Base-by-base conservation (phyloP, 2,113 vertebrate species). In the Deroptyus accipitrinus region DNA sequence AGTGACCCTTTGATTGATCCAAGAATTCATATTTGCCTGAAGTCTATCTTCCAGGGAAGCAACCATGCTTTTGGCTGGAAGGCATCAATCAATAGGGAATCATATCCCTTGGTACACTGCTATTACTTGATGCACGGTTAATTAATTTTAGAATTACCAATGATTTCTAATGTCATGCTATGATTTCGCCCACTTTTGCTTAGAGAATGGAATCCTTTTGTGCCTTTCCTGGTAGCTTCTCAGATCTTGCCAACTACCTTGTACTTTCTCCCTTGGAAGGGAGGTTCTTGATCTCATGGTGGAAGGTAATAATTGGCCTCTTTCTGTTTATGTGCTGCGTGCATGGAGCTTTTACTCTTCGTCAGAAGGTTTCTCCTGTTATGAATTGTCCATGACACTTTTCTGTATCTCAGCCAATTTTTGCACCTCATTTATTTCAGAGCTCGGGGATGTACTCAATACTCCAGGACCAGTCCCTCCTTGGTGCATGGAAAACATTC, bases 1-100 rank as follows among this genome's bases (percentile, higher is more conserved):
- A 10, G 72, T 86, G 92, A 95, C 66, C 37, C 55, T 39, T 24
- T 9, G 51, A 25, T 0, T 44, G 72, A 90, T 72, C 75, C 82
- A 91, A 91, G 63, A 77, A 66, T 63, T 81, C 42, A 25, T 49
- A 42, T 48, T 39, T 86, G 46, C 20, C 63, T 72, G 48, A 74
- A 74, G 67, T 80, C 7, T 28, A 46, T 78, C 64, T 92, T 61
- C 72, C 64, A 75, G 55, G 81, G 55, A 52, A 86, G 59, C 76
- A 88, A 90, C 93, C 79, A 75, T 3, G 9, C 24, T 90, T 95
- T 86, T 86, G 90, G 90, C 95, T 94, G 85, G 44, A 83, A 94
- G 87, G 88, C 17, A 51, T 90, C 55, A 81, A 83, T 74, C 88
- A 92, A 84, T 75, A 92, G 68, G 78, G 83, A 94, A 95, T 93